phyloP scores from a whole-genome alignment of 2,113 vertebrate species.

The Catagonus wagneri region DNA sequence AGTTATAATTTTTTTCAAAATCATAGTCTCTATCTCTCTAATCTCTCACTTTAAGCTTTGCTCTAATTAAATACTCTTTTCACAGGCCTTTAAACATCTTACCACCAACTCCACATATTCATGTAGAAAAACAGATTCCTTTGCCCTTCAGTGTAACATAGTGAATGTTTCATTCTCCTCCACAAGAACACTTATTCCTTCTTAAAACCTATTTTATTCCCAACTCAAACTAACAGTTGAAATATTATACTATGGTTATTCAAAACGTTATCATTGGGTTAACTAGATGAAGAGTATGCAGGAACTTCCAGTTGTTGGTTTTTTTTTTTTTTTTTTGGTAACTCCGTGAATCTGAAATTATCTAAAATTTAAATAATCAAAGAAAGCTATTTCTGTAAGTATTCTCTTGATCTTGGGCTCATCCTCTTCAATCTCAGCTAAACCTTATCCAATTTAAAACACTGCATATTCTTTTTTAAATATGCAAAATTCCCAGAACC shows the following conservation, averaged over 20 bases:
- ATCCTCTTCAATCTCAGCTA: not conserved
- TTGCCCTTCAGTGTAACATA: not conserved
- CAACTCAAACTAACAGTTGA: conserved; percentile 22
- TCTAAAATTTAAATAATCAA: not conserved
- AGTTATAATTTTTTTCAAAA: conserved; percentile 25
- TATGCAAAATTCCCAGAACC: not conserved
- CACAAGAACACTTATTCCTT: not conserved
- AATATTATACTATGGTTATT: not conserved
- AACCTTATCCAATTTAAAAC: not conserved
- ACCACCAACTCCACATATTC: not conserved
- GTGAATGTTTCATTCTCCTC: not conserved
- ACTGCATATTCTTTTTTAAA: not conserved
- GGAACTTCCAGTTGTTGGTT: not conserved
- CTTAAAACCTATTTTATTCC: not conserved
- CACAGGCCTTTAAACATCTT: not conserved
- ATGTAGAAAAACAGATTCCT: not conserved
- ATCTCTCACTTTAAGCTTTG: not conserved
- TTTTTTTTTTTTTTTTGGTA: not conserved
- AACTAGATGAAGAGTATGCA: not conserved
- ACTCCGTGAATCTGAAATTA: not conserved
- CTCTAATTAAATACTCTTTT: not conserved
- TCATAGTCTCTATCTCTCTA: not conserved
- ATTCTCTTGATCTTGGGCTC: not conserved
- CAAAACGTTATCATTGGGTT: not conserved
- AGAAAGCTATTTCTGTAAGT: not conserved